Evolutionary conservation across 1,140 invertebrate genomes (phyloP), one percentile per base, ranked within the genome.

Genomic region (Arion vulgaris): DNA sequence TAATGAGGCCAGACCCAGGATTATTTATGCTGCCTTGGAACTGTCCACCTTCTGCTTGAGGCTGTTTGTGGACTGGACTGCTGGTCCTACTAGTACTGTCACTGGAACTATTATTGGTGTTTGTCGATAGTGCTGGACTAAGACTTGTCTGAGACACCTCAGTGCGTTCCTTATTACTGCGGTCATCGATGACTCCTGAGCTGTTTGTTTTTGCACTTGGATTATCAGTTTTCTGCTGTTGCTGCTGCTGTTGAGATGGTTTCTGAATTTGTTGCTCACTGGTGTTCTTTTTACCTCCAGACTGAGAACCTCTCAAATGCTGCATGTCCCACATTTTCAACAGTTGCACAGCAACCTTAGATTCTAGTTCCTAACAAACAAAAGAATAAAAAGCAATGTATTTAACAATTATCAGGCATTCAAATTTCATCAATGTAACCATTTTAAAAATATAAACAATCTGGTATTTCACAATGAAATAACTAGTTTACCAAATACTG

Each of bases 81-180:
- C n/a, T 28, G 41, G 73, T 51, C 26, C 41, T 51, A 23, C 39
- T 75, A 45, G 73, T 19, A 34, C 73, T 75, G 41, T 49, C 41
- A 32, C n/a, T 75, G 53, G 73, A 75, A 32, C 73, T 75, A 23
- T 75, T 39, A 28, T 75, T 75, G 32, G 73, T 75, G 23, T 75
- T 75, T 34, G 73, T 75, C 19, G 73, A 75, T 28, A 51, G 32
- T 19, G 73, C 39, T 34, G 73, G 73, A 34, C 73, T 75, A 51
- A 45, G 73, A 49, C 41, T 75, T 17, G 73, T 53, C 39, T 75
- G 73, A 51, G 73, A 75, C 19, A 75, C n/a, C 13, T 75, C 73
- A 75, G 32, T 51, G n/a, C 73, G 38, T 4, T 51, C 73, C 11
- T 75, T 75, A n/a, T 51, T 45, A 75, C 73, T 49, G 26, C 13